Conservation (phyloP, 2,888 invertebrate species). For the Octonoba sinensis region DNA sequence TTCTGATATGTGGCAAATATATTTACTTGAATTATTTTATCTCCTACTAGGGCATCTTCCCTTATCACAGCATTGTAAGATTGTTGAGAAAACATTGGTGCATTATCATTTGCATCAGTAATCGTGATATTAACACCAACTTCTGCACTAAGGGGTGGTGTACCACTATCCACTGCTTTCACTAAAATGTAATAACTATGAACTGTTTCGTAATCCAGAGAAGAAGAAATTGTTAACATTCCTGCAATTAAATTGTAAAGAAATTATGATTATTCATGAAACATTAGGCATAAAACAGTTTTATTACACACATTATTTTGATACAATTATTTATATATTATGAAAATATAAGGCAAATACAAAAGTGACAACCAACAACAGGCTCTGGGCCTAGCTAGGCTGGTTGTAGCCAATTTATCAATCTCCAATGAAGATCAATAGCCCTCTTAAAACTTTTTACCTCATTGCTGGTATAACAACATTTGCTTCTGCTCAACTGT, state of each 20-base stretch:
- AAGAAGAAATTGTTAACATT: constrained; percentile 81
- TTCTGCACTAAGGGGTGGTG: constrained; percentile 88
- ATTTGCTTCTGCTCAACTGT: no score
- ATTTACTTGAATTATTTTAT: constrained; percentile 69
- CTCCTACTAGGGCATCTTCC: constrained; percentile 82
- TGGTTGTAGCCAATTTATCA: no score
- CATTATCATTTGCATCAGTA: constrained; percentile 88
- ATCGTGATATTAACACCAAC: constrained; percentile 89
- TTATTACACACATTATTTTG: background rate
- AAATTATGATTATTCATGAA: background rate
- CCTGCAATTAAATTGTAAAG: constrained; percentile 73
- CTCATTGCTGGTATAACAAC: no score
- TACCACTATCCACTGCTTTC: constrained; percentile 90
- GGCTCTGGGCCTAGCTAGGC: no score
- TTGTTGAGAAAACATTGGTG: constrained; percentile 83
- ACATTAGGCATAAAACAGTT: background rate
- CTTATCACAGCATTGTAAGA: constrained; percentile 82
- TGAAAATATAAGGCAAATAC: no score
- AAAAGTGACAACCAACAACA: no score
- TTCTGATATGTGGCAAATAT: background rate
- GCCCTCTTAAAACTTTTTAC: no score
- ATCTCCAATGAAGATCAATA: no score
- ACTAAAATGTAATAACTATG: constrained; percentile 88
- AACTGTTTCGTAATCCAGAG: constrained; percentile 88
- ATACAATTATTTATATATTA: no score